phyloP scores from a whole-genome alignment of 2,888 invertebrate genomes.

The Beris chalybata region DNA sequence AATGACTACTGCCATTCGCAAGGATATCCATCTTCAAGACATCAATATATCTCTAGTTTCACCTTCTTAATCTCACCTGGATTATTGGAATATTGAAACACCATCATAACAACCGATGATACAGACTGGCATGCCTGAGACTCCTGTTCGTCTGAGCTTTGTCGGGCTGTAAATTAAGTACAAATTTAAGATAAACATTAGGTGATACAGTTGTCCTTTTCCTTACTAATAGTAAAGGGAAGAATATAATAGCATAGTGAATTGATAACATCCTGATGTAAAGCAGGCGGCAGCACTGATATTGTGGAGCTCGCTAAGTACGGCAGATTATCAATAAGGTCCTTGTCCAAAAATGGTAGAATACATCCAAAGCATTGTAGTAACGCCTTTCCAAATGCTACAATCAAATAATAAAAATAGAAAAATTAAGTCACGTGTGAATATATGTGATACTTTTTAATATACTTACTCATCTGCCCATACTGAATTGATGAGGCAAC shows the following conservation, averaged over 20 bases:
- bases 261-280: conserved; percentile 94
- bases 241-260: conserved; percentile 93
- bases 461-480: conserved; percentile 73
- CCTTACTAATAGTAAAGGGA: conserved; percentile 91
- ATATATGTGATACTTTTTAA: conserved; percentile 5
- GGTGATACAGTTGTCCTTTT: neutral
- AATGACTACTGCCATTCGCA: no score
- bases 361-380: conserved; percentile 93
- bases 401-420: conserved; percentile 41
- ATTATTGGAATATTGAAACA: conserved; percentile 93
- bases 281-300: conserved; percentile 83
- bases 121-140: conserved; percentile 83
- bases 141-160: conserved; percentile 71
- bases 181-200: neutral
- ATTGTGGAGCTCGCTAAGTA: conserved; percentile 93
- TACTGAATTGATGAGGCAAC: conserved; percentile 90
- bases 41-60: no score
- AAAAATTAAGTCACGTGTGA: conserved; percentile 13
- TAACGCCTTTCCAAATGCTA: conserved; percentile 91
- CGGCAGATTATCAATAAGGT: conserved; percentile 92
- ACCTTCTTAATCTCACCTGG: conserved; percentile 63
- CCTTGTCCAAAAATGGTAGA: conserved; percentile 94
- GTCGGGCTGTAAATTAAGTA: conserved; percentile 61
- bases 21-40: no score
- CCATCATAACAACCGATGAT: conserved; percentile 94